These are phyloP conservation scores for Fundulus diaphanus DNA, from an alignment of 2,797 vertebrate species.

Conservation along the genomic window DNA sequence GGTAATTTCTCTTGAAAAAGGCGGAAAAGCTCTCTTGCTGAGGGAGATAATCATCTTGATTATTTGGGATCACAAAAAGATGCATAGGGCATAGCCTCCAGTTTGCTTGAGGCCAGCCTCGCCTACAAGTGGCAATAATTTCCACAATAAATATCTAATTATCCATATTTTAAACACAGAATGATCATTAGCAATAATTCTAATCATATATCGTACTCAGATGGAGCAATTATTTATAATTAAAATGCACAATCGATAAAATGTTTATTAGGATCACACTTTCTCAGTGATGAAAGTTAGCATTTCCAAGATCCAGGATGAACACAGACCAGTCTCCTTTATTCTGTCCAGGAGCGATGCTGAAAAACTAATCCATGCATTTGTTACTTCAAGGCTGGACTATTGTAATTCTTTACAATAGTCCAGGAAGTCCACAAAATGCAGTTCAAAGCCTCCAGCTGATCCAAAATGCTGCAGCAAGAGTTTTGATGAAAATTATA, in stretches of 20 bases:
- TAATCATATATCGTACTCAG: slow-evolving; percentile 50
- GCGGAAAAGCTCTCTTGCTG: slow-evolving; percentile 67
- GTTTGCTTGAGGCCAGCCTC: slow-evolving; percentile 73
- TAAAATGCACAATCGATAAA: slow-evolving; percentile 49
- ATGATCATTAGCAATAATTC: slow-evolving; percentile 53
- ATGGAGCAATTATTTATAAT: slow-evolving; percentile 52
- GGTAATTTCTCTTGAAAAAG: slow-evolving; percentile 70
- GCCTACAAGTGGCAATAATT: slow-evolving; percentile 81
- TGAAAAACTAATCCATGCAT: no score
- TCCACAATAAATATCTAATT: slow-evolving; percentile 81
- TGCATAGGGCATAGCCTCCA: slow-evolving; percentile 64
- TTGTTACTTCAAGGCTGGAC: no score
- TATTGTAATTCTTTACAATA: no score
- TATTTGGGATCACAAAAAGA: slow-evolving; percentile 79
- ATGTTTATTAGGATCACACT: slow-evolving; percentile 48
- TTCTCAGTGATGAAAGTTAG: slow-evolving; percentile 5
- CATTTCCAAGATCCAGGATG: slow-evolving; percentile 5
- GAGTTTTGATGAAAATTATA: no score
- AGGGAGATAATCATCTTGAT: slow-evolving; percentile 83
- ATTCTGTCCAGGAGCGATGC: no score
- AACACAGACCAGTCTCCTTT: neutral
- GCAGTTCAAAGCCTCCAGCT: no score
- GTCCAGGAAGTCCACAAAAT: no score
- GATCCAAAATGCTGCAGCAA: no score
- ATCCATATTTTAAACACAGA: slow-evolving; percentile 77